Evolutionary conservation across 2,888 invertebrate species (phyloP), one percentile per base, ranked within the genome.

Genomic region (Conus canariensis): DNA sequence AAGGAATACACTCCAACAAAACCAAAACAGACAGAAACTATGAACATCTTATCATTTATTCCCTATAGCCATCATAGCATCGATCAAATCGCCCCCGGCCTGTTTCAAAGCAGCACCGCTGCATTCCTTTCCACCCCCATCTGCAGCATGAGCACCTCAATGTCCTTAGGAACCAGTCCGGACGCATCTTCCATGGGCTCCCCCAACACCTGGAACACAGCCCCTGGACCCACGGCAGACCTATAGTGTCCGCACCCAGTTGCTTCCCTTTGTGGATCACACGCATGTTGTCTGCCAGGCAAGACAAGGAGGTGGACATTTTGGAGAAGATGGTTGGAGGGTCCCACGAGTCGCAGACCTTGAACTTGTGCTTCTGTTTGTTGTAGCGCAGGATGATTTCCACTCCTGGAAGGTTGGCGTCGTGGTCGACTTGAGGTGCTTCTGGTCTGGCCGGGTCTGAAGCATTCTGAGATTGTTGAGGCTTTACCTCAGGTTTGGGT

Each of bases 241-340:
- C 89, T 58, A 89, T 19, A 8, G 85, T 85, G 7, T 85, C 85
- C 59, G 60, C 85, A 16, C 88, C 93, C 70, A 94, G 88, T n/a
- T 93, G 90, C 89, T 93, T 95, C 16, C 95, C 95, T 93, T 95
- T 95, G 90, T 94, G 92, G 88, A 95, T 95, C 10, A 95, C 85
- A 89, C 94, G 94, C 67, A 95, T 70, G 30, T 93, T 94, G 91
- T 95, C 94, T 3, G 94, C 90, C 19, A 95, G 94, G 87, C 95
- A 91, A 77, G 91, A 88, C 10, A 94, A 60, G 22, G 85, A 77
- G 85, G 92, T 88, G 10, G 94, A 91, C 10, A 95, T 90, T 70
- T 92, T 90, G 86, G 94, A 94, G 58, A 92, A 93, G 16, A 94
- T 90, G 30, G 93, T 92, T 22, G 88, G 87, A 10, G 94, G 94